Percentiles rank a stretch among this genome's conserved stretches.
These are phyloP conservation scores for Cabera pusaria DNA, from an alignment of 2,888 invertebrate species.

Conservation along the genomic window DNA sequence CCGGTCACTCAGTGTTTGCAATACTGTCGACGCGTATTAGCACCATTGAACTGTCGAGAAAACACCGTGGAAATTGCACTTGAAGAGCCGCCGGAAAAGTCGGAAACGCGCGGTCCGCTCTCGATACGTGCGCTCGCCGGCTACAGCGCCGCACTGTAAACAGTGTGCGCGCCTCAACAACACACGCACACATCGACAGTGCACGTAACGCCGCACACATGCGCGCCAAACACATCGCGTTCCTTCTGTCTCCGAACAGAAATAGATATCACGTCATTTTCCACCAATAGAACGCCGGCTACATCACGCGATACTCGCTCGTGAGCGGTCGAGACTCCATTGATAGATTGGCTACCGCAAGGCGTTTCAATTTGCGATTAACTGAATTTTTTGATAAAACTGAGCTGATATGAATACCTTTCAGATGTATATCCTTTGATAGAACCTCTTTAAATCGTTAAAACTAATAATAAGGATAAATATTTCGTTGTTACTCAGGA, in stretches of 20 bases:
- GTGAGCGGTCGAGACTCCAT: slow-evolving; percentile 67
- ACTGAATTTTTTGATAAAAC: slow-evolving; percentile 78
- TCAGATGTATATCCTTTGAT: slow-evolving; percentile 52
- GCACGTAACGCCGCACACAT: slow-evolving; percentile 53
- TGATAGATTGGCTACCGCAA: slow-evolving; percentile 70
- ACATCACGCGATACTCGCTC: slow-evolving; percentile 58
- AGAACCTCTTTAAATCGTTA: slow-evolving; percentile 32
- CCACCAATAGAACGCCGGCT: slow-evolving; percentile 55
- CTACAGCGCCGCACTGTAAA: slow-evolving; percentile 81
- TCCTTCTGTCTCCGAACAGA: slow-evolving; percentile 61
- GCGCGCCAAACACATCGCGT: slow-evolving; percentile 53
- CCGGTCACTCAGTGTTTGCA: slow-evolving; percentile 54
- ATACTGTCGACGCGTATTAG: slow-evolving; percentile 61
- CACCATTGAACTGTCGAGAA: slow-evolving; percentile 67
- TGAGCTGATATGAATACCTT: slow-evolving; percentile 71
- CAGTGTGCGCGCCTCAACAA: slow-evolving; percentile 74
- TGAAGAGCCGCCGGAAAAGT: slow-evolving; percentile 71
- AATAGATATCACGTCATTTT: slow-evolving; percentile 73
- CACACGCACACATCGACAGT: slow-evolving; percentile 65
- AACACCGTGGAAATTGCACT: slow-evolving; percentile 69
- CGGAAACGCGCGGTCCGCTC: slow-evolving; percentile 60
- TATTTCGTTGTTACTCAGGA: slow-evolving; percentile 13
- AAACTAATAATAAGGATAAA: slow-evolving; percentile 11
- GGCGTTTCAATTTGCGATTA: slow-evolving; percentile 77
- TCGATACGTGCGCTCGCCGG: slow-evolving; percentile 86